Conservation (phyloP, 2,888 invertebrate species). For the Conops quadrifasciatus region DNA sequence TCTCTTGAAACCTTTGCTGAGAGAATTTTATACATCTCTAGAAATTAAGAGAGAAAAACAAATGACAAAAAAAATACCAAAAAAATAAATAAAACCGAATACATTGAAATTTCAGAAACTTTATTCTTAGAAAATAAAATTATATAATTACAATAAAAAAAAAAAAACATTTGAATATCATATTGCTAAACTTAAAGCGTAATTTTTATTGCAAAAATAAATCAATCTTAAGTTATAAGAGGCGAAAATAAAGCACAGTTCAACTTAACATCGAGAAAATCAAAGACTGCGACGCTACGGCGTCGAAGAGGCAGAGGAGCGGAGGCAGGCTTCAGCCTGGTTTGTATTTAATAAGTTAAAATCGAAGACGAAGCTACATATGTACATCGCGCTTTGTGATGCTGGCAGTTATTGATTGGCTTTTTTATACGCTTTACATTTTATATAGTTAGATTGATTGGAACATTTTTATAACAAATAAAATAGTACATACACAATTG, state of each 20-base stretch:
- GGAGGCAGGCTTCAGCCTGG: background rate
- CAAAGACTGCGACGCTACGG: background rate
- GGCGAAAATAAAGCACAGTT: slow-evolving; percentile 29
- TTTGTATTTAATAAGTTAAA: slow-evolving; percentile 2
- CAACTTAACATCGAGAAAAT: background rate
- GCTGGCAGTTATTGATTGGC: background rate
- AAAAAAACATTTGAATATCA: slow-evolving; percentile 20
- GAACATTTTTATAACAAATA: too few relatives aligned
- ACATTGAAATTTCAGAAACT: slow-evolving; percentile 30
- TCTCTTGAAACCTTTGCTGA: too few relatives aligned
- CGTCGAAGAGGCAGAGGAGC: background rate
- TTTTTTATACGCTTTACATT: too few relatives aligned
- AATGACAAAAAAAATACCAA: background rate
- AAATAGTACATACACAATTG: too few relatives aligned
- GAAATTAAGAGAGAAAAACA: background rate
- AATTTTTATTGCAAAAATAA: slow-evolving; percentile 24
- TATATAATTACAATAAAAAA: slow-evolving; percentile 31
- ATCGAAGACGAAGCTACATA: background rate
- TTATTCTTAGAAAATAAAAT: slow-evolving; percentile 33
- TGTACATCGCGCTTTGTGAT: background rate
- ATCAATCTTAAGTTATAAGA: slow-evolving; percentile 16
- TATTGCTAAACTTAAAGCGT: slow-evolving; percentile 24
- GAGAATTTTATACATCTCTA: too few relatives aligned
- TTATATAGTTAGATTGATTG: too few relatives aligned
- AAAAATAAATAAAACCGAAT: slow-evolving; percentile 6